Percentiles rank a stretch among this genome's conserved stretches.
phyloP scores from a whole-genome alignment of 2,888 invertebrate genomes.

The Dugesia japonica region DNA sequence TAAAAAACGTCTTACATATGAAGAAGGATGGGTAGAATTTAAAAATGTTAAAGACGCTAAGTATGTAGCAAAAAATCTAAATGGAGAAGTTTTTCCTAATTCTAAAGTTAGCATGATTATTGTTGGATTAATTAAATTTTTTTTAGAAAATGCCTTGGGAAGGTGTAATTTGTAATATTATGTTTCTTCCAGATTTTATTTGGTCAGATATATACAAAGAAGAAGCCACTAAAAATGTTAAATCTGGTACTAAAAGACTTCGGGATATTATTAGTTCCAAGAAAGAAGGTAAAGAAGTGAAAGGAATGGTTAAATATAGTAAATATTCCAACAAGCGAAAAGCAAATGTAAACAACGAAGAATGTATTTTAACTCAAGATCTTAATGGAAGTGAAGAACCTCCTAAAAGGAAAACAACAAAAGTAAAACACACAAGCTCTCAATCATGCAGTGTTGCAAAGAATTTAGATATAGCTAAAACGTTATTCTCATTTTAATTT shows the following conservation, averaged over 20 bases:
- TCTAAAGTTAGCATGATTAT: neutral
- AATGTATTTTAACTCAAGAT: neutral
- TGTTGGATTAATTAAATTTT: neutral
- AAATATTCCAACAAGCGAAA: neutral
- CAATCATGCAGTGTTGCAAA: neutral
- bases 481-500: neutral
- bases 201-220: neutral
- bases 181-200: neutral
- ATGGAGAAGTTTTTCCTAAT: neutral
- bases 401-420: no score
- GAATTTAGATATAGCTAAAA: neutral
- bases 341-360: neutral
- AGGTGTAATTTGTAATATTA: neutral
- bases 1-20: neutral
- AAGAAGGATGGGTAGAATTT: slow-evolving; percentile 26
- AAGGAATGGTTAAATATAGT: neutral
- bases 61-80: neutral
- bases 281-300: slow-evolving; percentile 5
- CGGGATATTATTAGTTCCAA: neutral
- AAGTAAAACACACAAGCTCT: no score
- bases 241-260: neutral
- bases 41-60: neutral
- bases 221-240: neutral
- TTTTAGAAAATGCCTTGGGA: neutral
- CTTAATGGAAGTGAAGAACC: neutral